phyloP scores from a whole-genome alignment of 2,113 vertebrate species.

The Gavialis gangeticus region DNA sequence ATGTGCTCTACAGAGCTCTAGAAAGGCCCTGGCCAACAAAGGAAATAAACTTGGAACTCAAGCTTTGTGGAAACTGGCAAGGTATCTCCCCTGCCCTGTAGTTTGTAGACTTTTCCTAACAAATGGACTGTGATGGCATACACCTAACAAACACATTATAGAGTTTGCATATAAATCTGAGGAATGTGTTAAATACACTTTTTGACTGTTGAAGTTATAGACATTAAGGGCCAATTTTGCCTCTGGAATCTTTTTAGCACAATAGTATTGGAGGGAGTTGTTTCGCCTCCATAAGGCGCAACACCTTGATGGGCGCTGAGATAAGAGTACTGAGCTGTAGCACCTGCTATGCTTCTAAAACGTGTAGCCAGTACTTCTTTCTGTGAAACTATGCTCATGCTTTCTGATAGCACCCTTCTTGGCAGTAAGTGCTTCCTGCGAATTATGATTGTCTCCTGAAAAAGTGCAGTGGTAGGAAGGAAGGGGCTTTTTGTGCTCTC shows the following conservation, averaged over 20 bases:
- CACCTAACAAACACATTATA: neutral
- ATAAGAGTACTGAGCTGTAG: neutral
- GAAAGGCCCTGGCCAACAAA: neutral
- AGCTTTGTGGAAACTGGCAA: neutral
- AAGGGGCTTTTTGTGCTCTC: neutral
- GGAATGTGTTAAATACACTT: neutral
- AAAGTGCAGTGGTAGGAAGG: neutral
- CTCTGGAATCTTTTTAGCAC: neutral
- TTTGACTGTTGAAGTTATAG: neutral
- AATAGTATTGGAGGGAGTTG: neutral
- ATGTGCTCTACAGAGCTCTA: neutral
- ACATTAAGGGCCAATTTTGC: neutral
- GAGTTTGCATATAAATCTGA: neutral
- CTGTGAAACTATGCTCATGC: neutral
- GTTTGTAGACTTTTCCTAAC: neutral
- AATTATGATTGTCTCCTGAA: neutral
- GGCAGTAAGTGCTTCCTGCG: neutral
- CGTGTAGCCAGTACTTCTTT: neutral
- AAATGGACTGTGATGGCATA: neutral
- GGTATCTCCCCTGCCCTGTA: neutral
- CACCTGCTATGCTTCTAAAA: neutral
- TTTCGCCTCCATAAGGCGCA: neutral
- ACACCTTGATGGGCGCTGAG: neutral
- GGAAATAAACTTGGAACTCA: neutral
- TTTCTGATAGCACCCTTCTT: neutral